Base-by-base conservation (phyloP, 2,797 vertebrate species). In the Argyrosomus regius region DNA sequence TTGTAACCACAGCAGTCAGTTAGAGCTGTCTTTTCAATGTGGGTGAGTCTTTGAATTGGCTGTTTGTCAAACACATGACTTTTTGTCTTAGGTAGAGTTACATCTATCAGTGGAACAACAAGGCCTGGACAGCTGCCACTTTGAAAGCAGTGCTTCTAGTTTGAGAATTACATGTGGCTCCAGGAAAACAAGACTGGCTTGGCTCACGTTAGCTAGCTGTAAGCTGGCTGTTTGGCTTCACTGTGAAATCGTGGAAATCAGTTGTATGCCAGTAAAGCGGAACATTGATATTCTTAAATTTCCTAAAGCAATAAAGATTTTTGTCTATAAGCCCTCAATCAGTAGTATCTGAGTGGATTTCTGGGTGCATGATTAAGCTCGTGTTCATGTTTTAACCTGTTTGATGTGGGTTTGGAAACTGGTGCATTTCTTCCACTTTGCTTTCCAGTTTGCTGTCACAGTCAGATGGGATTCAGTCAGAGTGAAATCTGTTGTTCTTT, bases 101-200 rank as follows among this genome's bases (percentile, higher is more conserved):
- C 63, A 77, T 82, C 78, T 43, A 66, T 87, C 69, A 81, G 58
- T 50, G 53, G 57, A 78, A 71, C 46, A 72, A 73, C 75, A 65
- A 70, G 49, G 20, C 59, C 72, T 77, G 76, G 82, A 80, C 39
- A 56, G 57, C 69, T 81, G 70, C 82, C 73, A 77, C 31, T 76
- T 72, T 45, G 18, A 82, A 65, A 71, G 78, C 70, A 70, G 71
- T 7, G 71, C 61, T 31, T 59, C 67, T 74, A 54, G 35, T 84
- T 83, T 70, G 31, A 78, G 43, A 54, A 61, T 85, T 49, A 52
- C 26, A 41, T 41, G 26, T 60, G 58, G 77, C 72, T 82, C 39
- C 68, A 52, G 49, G 64, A 89, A 81, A 81, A 77, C 20, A 18
- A 70, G 43, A 67, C 63, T 13, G 67, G 18, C 72, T 82, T 14